A percentile compares a stretch with the other conserved stretches of the same genome.
Conservation (phyloP, 2,797 vertebrate genomes). For the Crotalus adamanteus region DNA sequence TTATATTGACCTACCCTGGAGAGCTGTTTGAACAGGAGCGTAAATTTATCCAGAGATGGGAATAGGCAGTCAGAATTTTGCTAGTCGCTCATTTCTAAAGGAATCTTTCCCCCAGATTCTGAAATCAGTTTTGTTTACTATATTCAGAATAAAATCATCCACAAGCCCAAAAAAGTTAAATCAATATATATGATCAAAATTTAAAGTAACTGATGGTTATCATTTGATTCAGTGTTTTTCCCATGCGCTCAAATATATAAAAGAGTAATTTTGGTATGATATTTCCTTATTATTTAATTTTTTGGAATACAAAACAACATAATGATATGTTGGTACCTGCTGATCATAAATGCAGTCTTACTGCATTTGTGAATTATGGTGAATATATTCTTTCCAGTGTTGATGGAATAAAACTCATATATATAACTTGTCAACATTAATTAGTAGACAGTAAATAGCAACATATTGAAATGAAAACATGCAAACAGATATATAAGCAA, state of each 20-base stretch:
- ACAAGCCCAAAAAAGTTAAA: background rate
- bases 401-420: background rate
- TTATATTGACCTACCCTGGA: background rate
- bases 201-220: background rate
- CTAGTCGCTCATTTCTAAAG: background rate
- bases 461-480: slow-evolving; percentile 24
- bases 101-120: too few species aligned
- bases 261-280: background rate
- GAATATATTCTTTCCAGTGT: background rate
- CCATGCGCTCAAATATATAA: background rate
- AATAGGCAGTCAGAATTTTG: background rate
- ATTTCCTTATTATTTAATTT: background rate
- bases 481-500: slow-evolving; percentile 5
- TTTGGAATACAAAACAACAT: background rate
- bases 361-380: background rate
- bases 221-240: background rate
- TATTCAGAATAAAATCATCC: background rate
- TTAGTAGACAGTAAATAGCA: slow-evolving; percentile 35
- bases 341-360: background rate
- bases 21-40: background rate
- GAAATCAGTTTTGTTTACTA: background rate
- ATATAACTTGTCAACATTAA: slow-evolving; percentile 11
- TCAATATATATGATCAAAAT: background rate
- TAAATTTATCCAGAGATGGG: background rate
- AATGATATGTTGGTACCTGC: background rate